Evolutionary conservation across 1,140 invertebrate species (phyloP), one percentile per base, ranked within the genome.

Genomic region (Lucilia cuprina): DNA sequence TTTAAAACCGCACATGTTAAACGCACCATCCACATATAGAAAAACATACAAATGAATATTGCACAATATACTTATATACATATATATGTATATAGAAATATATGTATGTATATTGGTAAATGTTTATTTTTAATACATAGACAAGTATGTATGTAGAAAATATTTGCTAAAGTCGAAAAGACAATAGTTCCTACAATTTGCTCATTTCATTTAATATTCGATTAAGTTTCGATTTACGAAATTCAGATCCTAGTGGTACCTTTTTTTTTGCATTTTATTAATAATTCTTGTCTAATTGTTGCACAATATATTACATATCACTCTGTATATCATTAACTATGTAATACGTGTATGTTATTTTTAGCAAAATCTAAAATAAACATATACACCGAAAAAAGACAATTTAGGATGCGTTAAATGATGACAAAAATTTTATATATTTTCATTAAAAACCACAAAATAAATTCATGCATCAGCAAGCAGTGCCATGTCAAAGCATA

Each of bases 381-480:
- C 55, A 60, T 30, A 30, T 30, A 30, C 55, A 5, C 14, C 3
- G 7, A 17, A 60, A 60, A 14, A 17, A 30, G 1, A 30, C 3
- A 30, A 7, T 17, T n/a, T n/a, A 60, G 5, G n/a, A 60, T 70
- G 65, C 65, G 9, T 70, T 70, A 21, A n/a, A 55, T 25, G 77
- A 49, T 80, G 77, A 49, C 47, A 49, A 80, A 78, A 19, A 80
- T 80, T 80, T 80, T 13, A 21, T 49, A 25, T 7, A 80, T 80
- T 49, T 80, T 80, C 77, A 80, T 80, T 80, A 80, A 80, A 78
- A 80, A 80, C 77, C 77, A 50, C 77, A 50, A 25, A 50, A 25
- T 80, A 80, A 49, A 80, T 49, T 49, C 19, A 34, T 19, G 47
- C 77, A 80, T 80, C 75, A 78, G 34, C 41, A 30, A 41, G n/a